Percentiles rank a stretch among this genome's conserved stretches.
phyloP scores from a whole-genome alignment of 1,140 invertebrate species.

The Neomicropteryx cornuta region DNA sequence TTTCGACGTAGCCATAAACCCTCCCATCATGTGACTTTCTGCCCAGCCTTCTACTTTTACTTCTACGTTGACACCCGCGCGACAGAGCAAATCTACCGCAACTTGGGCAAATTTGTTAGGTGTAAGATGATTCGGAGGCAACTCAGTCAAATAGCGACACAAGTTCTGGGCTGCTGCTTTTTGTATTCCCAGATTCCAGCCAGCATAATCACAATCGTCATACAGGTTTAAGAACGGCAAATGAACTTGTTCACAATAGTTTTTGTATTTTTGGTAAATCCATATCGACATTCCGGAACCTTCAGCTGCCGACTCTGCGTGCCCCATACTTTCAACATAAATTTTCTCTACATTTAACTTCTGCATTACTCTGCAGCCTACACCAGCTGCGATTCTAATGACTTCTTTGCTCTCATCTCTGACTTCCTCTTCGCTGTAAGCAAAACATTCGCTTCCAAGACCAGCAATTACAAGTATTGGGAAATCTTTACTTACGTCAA shows the following conservation, averaged over 20 bases:
- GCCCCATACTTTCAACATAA: conserved; percentile 57
- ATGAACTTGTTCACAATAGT: conserved; percentile 6
- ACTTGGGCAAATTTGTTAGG: conserved; percentile 71
- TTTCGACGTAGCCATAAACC: conserved; percentile 36
- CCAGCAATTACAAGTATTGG: conserved; percentile 55
- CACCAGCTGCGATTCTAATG: conserved; percentile 45
- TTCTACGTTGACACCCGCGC: conserved; percentile 50
- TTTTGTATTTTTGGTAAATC: conserved; percentile 48
- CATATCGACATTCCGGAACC: conserved; percentile 51
- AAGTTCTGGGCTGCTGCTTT: conserved; percentile 79
- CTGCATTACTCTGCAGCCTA: conserved; percentile 43
- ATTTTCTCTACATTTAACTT: conserved; percentile 47
- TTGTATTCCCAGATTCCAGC: conserved; percentile 59
- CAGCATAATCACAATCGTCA: conserved; percentile 37
- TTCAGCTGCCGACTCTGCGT: conserved; percentile 67
- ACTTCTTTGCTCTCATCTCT: conserved; percentile 59
- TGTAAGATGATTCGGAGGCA: conserved; percentile 78
- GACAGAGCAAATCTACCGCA: conserved; percentile 40
- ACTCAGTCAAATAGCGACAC: conserved; percentile 66
- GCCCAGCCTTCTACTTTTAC: conserved; percentile 42
- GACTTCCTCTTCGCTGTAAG: conserved; percentile 50
- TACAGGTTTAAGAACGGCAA: conserved; percentile 20
- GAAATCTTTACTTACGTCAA: conserved; percentile 50
- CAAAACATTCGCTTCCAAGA: conserved; percentile 50
- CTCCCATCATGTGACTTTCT: conserved; percentile 28